Conservation (phyloP, 2,797 vertebrate species). For the Merluccius polli region DNA sequence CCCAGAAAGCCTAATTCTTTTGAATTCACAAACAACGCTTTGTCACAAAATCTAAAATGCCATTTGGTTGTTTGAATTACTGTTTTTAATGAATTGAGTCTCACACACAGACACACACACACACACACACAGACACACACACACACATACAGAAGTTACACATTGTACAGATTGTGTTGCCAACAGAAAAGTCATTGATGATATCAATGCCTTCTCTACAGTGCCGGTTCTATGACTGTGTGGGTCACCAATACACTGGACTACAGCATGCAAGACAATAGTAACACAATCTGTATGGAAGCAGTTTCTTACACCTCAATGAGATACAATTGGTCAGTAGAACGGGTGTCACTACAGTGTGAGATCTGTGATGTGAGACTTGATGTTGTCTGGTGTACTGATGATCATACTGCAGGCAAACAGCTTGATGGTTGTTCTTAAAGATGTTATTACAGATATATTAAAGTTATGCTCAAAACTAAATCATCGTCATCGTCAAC, state of each 20-base stretch:
- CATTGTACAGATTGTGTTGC: neutral
- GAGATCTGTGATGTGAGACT: too few species aligned
- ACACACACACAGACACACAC: too few species aligned
- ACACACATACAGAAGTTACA: neutral
- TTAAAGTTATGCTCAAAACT: too few species aligned
- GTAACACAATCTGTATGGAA: neutral
- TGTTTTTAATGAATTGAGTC: neutral
- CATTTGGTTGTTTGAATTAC: neutral
- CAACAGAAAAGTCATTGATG: neutral
- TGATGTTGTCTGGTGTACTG: too few species aligned
- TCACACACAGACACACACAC: too few species aligned
- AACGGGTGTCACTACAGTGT: too few species aligned
- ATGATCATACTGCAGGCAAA: too few species aligned
- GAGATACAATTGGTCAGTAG: too few species aligned
- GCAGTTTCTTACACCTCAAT: too few species aligned
- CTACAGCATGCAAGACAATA: neutral
- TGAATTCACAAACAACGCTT: neutral
- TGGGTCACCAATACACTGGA: neutral
- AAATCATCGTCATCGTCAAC: too few species aligned
- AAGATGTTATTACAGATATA: too few species aligned
- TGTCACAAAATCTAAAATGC: neutral
- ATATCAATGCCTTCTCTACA: neutral
- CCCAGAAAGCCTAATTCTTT: neutral
- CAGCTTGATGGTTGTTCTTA: too few species aligned
- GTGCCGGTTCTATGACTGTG: neutral